phyloP scores from a whole-genome alignment of 1,140 invertebrate species.

The Elymnias hypermnestra region DNA sequence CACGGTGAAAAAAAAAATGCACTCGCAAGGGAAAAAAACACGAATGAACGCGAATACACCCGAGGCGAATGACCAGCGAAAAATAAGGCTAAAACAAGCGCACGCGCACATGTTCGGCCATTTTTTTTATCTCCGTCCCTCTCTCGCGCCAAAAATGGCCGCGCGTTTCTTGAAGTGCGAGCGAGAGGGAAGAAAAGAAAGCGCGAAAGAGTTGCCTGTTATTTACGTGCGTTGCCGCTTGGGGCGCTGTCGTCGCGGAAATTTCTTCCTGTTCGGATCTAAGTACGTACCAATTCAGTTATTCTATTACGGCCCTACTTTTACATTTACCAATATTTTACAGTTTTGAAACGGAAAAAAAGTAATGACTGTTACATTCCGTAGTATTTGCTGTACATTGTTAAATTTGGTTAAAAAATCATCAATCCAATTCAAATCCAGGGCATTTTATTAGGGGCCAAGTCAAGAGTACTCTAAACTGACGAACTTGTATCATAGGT shows the following conservation, averaged over 20 bases:
- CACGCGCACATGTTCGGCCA: constrained; percentile 65
- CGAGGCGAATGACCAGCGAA: constrained; percentile 68
- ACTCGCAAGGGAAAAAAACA: constrained; percentile 48
- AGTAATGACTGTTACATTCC: no score
- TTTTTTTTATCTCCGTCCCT: constrained; percentile 57
- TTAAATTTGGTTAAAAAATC: no score
- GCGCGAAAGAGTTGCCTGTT: constrained; percentile 58
- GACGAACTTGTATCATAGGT: no score
- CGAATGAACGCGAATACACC: constrained; percentile 55
- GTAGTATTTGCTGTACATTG: no score
- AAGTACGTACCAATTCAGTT: not conserved
- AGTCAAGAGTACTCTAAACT: no score
- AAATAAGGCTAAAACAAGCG: constrained; percentile 65
- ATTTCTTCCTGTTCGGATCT: constrained; percentile 66
- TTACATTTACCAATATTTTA: not conserved
- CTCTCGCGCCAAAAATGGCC: constrained; percentile 53
- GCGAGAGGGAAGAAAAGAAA: constrained; percentile 59
- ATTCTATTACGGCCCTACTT: not conserved
- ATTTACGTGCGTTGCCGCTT: constrained; percentile 56
- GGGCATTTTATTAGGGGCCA: no score
- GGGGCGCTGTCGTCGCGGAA: constrained; percentile 43
- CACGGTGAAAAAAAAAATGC: constrained; percentile 43
- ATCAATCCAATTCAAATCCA: no score
- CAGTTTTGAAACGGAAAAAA: no score
- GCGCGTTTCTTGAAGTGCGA: constrained; percentile 27